Evolutionary conservation across 2,113 vertebrate genomes (phyloP).

Genomic region (Zapus hudsonius): DNA sequence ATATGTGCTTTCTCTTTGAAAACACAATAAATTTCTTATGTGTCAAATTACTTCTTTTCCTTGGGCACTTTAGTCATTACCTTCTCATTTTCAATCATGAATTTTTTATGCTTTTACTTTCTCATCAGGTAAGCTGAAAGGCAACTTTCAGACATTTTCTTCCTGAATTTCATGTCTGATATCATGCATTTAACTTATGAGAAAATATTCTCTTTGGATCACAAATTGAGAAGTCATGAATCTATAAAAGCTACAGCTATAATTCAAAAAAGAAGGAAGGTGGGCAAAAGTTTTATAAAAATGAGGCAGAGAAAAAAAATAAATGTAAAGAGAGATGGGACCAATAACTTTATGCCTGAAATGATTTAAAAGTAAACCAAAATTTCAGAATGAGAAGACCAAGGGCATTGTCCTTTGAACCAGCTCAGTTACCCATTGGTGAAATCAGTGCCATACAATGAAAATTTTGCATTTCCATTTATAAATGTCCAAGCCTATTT

Average conservation of each 20-base stretch:
- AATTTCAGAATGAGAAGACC: neutral
- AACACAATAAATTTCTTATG: slow-evolving; percentile 61
- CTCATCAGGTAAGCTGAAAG: slow-evolving; percentile 10
- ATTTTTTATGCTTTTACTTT: slow-evolving; percentile 17
- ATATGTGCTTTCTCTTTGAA: slow-evolving; percentile 41
- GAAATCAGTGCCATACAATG: neutral
- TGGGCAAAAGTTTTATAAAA: neutral
- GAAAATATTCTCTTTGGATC: slow-evolving; percentile 18
- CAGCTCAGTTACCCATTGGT: neutral
- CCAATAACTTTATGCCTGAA: neutral
- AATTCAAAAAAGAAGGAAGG: neutral
- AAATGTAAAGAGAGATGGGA: neutral
- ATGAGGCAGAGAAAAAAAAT: neutral
- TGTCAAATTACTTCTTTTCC: slow-evolving; percentile 61
- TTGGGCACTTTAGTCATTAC: slow-evolving; percentile 50
- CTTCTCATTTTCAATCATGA: slow-evolving; percentile 56
- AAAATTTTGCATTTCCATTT: neutral
- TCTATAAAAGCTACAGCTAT: neutral
- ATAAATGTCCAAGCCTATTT: neutral
- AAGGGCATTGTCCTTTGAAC: neutral
- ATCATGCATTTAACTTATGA: neutral
- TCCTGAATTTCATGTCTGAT: neutral
- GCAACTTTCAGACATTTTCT: neutral
- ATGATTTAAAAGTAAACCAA: neutral
- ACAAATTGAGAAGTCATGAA: neutral